Evolutionary conservation across 2,797 vertebrate genomes (phyloP).

Genomic region (Diceros bicornis): DNA sequence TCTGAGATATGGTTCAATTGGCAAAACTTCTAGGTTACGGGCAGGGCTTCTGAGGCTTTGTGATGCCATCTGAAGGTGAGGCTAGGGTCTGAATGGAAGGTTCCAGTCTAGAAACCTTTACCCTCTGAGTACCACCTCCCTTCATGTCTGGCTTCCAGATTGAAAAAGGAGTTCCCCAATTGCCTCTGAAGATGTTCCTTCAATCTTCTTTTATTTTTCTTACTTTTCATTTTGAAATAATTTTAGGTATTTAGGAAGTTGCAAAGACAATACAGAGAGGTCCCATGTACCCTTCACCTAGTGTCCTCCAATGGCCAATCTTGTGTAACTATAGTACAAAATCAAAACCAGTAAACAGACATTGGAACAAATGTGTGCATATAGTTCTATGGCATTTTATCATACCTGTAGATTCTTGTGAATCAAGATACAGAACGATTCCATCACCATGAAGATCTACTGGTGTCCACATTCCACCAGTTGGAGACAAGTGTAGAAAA

Average conservation of each 20-base stretch:
- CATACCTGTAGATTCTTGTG: neutral
- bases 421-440: neutral
- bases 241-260: neutral
- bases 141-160: neutral
- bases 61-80: slow-evolving; percentile 39
- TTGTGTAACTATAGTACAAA: neutral
- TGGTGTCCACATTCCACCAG: neutral
- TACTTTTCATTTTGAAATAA: neutral
- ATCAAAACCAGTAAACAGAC: neutral
- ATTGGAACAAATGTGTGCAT: no score
- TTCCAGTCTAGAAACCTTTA: neutral
- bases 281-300: neutral
- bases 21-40: neutral
- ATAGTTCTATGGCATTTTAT: neutral
- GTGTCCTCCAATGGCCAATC: neutral
- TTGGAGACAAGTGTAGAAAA: neutral
- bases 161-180: neutral
- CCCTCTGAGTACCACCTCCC: neutral
- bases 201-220: neutral
- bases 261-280: neutral
- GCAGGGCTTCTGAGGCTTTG: neutral
- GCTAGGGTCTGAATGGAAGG: neutral
- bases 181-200: neutral
- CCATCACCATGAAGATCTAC: neutral
- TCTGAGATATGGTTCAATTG: neutral